Conservation (phyloP, 2,113 vertebrate genomes). For the Dicrurus megarhynchus region DNA sequence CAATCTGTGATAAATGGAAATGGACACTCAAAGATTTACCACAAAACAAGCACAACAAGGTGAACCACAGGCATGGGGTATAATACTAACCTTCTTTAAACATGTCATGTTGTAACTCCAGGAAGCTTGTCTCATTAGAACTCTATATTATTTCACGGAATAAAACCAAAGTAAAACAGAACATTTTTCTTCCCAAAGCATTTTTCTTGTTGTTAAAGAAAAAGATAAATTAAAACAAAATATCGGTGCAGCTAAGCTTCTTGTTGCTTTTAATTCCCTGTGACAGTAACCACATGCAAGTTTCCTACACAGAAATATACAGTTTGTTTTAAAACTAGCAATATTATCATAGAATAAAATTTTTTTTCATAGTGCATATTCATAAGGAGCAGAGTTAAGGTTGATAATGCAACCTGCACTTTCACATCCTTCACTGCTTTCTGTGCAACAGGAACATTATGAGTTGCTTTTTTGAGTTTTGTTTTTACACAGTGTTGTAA, state of each 20-base stretch:
- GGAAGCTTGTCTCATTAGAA: constrained; percentile 24
- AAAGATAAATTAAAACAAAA: constrained; percentile 6
- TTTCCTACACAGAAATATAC: constrained; percentile 7
- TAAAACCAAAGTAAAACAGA: not conserved
- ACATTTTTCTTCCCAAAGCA: not conserved
- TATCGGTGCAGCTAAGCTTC: not conserved
- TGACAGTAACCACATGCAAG: not conserved
- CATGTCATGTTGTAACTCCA: not conserved
- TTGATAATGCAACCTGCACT: not conserved
- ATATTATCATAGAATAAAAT: constrained; percentile 1
- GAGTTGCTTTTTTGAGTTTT: not conserved
- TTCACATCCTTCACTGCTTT: not conserved
- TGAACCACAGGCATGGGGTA: not conserved
- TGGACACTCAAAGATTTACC: not conserved
- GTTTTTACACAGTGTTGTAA: not conserved
- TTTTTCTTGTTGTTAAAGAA: constrained; percentile 9
- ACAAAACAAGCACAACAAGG: constrained; percentile 13
- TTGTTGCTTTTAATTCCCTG: constrained; percentile 8
- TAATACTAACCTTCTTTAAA: constrained; percentile 13
- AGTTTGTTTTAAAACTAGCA: constrained; percentile 37
- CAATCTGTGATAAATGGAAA: not conserved
- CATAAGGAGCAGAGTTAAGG: not conserved
- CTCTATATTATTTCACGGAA: not conserved
- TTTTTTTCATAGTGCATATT: not conserved
- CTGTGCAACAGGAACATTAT: not conserved